Evolutionary conservation across 1,140 invertebrate species (phyloP), one percentile per base, ranked within the genome.

Genomic region (Choristoneura fumiferana): DNA sequence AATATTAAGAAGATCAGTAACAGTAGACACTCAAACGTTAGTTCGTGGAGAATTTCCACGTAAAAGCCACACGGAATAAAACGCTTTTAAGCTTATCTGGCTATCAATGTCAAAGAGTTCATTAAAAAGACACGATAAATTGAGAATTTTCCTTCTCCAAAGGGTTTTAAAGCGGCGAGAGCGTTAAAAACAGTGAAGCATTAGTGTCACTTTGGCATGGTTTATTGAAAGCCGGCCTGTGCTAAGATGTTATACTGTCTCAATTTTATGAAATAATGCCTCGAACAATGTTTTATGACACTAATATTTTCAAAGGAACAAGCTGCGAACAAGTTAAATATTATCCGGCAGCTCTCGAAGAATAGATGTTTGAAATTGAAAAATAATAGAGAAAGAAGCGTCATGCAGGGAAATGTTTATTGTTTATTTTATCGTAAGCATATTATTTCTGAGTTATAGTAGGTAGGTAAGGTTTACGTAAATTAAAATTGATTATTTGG

Each of bases 201-300:
- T 73, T 78, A 73, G 64, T 67, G 73, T 72, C 73, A 63, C 59
- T 62, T 54, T 57, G 54, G 38, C 56, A 60, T 65, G 56, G 62
- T 76, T 80, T 76, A 78, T 79, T 79, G 75, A 73, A 73, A 73
- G 64, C 66, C 69, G 65, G 59, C 53, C 56, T 22, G 43, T 18
- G 64, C 60, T 65, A 66, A 58, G 55, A 71, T 63, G 66, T 57
- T 63, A 58, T 57, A 63, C 53, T 52, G 64, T 69, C 61, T 73
- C 63, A 63, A 67, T 68, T 69, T 72, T 74, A 67, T 64, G 43
- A 77, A 69, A 70, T 71, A 76, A 71, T 59, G 62, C 62, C 56
- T 22, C 35, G 15, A 60, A 58, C 58, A 33, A 40, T 54, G 35
- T 37, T 61, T 57, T 55, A 52, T 58, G 43, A 49, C 43, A 49